phyloP scores from a whole-genome alignment of 2,113 vertebrate species.

The Garra rufa region DNA sequence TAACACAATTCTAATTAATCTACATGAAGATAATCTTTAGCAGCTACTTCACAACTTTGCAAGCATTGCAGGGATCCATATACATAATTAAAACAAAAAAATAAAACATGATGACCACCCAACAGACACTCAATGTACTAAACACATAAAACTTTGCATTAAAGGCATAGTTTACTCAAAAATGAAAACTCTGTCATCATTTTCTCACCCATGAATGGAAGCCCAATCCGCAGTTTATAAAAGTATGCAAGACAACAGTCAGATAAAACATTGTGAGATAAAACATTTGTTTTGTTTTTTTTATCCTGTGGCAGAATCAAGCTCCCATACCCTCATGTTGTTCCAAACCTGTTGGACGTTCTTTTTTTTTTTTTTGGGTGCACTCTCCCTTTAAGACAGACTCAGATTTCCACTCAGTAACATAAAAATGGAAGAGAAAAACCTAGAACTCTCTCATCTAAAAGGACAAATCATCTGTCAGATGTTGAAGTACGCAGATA shows the following conservation, averaged over 20 bases:
- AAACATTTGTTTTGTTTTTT: no score
- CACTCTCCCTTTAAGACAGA: background rate
- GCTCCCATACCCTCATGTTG: background rate
- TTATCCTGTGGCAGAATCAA: background rate
- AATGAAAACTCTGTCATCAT: background rate
- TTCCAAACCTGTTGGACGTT: background rate
- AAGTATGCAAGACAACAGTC: no score
- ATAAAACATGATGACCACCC: background rate
- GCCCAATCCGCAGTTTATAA: no score
- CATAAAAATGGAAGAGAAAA: background rate
- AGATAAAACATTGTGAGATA: no score
- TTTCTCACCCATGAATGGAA: background rate
- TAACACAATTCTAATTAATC: background rate
- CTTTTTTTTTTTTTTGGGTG: background rate
- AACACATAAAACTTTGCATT: background rate
- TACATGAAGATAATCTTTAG: background rate
- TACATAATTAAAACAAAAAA: background rate
- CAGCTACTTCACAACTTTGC: background rate
- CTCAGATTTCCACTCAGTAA: background rate
- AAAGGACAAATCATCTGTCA: background rate
- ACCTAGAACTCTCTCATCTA: background rate
- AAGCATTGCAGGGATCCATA: background rate
- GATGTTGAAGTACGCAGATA: slow-evolving; percentile 5
- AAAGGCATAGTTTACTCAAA: background rate
- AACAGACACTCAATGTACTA: background rate